Evolutionary conservation across 1,140 invertebrate genomes (phyloP).

Genomic region (Hyposmocoma kahamanoa): DNA sequence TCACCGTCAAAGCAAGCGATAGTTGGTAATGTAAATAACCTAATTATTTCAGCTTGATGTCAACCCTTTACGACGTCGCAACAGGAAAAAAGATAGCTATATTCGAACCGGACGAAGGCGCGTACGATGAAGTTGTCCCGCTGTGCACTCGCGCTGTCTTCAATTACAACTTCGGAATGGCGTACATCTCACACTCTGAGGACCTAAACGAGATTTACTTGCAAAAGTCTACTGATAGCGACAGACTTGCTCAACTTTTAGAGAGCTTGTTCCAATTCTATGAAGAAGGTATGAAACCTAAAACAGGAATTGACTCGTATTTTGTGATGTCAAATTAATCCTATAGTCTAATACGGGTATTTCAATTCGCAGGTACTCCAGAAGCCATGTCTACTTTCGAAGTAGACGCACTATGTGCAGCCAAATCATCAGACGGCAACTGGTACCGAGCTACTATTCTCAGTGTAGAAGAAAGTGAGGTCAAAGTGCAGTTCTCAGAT

Average conservation of each 20-base stretch:
- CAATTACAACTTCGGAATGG: slow-evolving; percentile 63
- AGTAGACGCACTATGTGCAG: slow-evolving; percentile 75
- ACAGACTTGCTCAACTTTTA: slow-evolving; percentile 63
- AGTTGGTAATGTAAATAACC: background rate
- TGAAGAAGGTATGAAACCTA: slow-evolving; percentile 54
- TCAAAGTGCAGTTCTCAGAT: slow-evolving; percentile 81
- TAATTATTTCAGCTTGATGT: slow-evolving; percentile 71
- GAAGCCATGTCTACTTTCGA: slow-evolving; percentile 45
- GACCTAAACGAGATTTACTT: slow-evolving; percentile 76
- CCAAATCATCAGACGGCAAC: slow-evolving; percentile 75
- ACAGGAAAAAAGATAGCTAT: slow-evolving; percentile 76
- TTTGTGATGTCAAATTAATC: too few relatives aligned
- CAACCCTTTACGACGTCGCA: slow-evolving; percentile 72
- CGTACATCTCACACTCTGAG: slow-evolving; percentile 68
- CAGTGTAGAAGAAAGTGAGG: slow-evolving; percentile 53
- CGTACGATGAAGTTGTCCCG: slow-evolving; percentile 66
- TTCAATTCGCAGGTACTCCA: slow-evolving; percentile 37
- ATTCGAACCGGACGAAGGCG: slow-evolving; percentile 61
- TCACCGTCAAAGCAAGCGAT: too few relatives aligned
- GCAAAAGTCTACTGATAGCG: slow-evolving; percentile 66
- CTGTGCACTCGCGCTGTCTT: slow-evolving; percentile 75
- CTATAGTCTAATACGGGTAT: too few relatives aligned
- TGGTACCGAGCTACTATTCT: slow-evolving; percentile 81
- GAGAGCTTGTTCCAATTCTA: slow-evolving; percentile 76
- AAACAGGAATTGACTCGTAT: too few relatives aligned